These are phyloP conservation scores for Scaptomyza caliginosa DNA, from an alignment of 2,888 invertebrate genomes.

Conservation along the genomic window DNA sequence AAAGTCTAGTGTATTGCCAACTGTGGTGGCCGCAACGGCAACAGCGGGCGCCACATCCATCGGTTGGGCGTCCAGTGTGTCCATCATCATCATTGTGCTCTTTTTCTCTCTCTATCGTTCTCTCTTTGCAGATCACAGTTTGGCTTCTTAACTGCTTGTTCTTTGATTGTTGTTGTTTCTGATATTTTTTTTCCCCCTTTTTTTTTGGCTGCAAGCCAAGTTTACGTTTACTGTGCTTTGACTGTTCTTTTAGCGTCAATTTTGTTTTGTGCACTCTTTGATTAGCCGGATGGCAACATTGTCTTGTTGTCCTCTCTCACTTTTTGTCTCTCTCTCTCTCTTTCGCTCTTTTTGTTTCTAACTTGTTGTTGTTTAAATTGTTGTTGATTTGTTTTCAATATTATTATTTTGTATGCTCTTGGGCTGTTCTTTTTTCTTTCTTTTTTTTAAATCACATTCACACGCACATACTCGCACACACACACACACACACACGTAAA, in stretches of 20 bases:
- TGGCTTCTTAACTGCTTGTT: constrained; percentile 11
- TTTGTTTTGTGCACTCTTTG: constrained; percentile 71
- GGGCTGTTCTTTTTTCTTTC: constrained; percentile 51
- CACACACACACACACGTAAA: constrained; percentile 36
- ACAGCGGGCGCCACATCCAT: constrained; percentile 69
- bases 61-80: constrained; percentile 73
- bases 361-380: constrained; percentile 40
- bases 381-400: constrained; percentile 75
- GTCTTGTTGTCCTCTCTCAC: constrained; percentile 29
- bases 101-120: constrained; percentile 8
- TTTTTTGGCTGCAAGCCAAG: constrained; percentile 64
- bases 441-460: constrained; percentile 55
- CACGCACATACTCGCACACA: constrained; percentile 36
- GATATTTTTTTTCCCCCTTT: constrained; percentile 3
- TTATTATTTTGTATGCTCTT: constrained; percentile 74
- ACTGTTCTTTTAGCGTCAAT: constrained; percentile 61
- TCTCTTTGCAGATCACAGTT: constrained; percentile 51
- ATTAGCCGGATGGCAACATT: constrained; percentile 66
- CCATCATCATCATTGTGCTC: constrained; percentile 82
- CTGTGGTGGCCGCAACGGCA: constrained; percentile 73
- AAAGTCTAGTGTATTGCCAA: constrained; percentile 59
- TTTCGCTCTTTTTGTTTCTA: constrained; percentile 12
- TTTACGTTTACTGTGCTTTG: constrained; percentile 48
- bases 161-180: constrained; percentile 8
- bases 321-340: constrained; percentile 20